These are phyloP conservation scores for Leucophora obtusa DNA, from an alignment of 2,888 invertebrate genomes.

Conservation along the genomic window DNA sequence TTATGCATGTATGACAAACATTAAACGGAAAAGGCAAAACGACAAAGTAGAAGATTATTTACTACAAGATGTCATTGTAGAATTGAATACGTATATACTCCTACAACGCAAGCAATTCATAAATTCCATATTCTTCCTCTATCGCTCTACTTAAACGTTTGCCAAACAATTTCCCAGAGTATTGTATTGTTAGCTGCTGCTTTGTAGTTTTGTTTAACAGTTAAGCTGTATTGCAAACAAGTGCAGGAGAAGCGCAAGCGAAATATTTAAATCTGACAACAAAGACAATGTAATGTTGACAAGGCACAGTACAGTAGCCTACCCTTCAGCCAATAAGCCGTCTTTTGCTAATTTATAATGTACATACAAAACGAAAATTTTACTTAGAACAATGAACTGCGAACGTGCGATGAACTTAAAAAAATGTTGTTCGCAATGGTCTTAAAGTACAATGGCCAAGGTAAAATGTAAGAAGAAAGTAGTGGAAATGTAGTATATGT, in stretches of 20 bases:
- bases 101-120: slow-evolving; percentile 23
- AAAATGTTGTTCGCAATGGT: not conserved
- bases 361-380: not conserved
- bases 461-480: not conserved
- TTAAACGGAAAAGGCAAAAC: not conserved
- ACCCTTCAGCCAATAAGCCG: slow-evolving; percentile 6
- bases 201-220: slow-evolving; percentile 18
- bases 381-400: slow-evolving; percentile 1
- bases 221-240: slow-evolving; percentile 38
- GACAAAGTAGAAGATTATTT: slow-evolving; percentile 25
- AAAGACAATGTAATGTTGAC: slow-evolving; percentile 37
- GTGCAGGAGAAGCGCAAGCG: slow-evolving; percentile 19
- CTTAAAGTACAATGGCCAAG: slow-evolving; percentile 21
- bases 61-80: slow-evolving; percentile 27
- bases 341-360: slow-evolving; percentile 35
- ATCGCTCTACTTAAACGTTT: slow-evolving; percentile 42
- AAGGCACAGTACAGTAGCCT: slow-evolving; percentile 24
- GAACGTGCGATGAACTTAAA: slow-evolving; percentile 48
- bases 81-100: not conserved
- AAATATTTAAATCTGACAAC: slow-evolving; percentile 46
- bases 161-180: slow-evolving; percentile 27
- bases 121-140: slow-evolving; percentile 1
- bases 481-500: not conserved
- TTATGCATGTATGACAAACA: not conserved
- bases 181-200: slow-evolving; percentile 7